A percentile compares a stretch with the other conserved stretches of the same genome.
Evolutionary conservation across 1,140 invertebrate genomes (phyloP).

Genomic region (Cotesia chilonis): DNA sequence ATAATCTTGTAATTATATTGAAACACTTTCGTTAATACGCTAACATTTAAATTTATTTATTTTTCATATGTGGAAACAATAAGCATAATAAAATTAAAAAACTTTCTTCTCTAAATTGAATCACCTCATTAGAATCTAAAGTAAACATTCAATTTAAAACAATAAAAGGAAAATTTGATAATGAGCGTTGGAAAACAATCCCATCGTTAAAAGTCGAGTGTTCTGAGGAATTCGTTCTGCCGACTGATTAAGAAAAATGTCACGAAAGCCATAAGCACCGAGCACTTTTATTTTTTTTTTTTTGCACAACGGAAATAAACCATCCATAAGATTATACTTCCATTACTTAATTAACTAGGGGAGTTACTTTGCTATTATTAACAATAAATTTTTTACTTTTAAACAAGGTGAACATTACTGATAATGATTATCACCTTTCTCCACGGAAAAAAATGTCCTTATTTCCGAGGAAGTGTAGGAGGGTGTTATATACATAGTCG

Average conservation of each 20-base stretch:
- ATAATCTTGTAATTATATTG: too few species aligned
- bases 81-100: too few species aligned
- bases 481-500: conserved; percentile 36
- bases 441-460: conserved; percentile 32
- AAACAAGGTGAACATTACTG: neutral
- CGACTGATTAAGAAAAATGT: conserved; percentile 47
- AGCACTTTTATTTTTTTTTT: conserved; percentile 19
- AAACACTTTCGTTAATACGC: too few species aligned
- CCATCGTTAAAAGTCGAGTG: neutral
- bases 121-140: too few species aligned
- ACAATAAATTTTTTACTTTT: conserved; percentile 6
- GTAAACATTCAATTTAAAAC: too few species aligned
- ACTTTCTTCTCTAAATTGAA: too few species aligned
- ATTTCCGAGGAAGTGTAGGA: conserved; percentile 29
- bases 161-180: conserved; percentile 1
- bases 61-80: too few species aligned
- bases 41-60: neutral
- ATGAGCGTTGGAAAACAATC: neutral
- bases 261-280: conserved; percentile 42
- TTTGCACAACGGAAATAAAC: conserved; percentile 4
- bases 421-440: conserved; percentile 28
- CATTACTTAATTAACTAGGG: neutral
- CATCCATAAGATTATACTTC: neutral
- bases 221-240: conserved; percentile 44
- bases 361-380: conserved; percentile 6